Evolutionary conservation across 1,140 invertebrate species (phyloP).

Genomic region (Spodoptera frugiperda): DNA sequence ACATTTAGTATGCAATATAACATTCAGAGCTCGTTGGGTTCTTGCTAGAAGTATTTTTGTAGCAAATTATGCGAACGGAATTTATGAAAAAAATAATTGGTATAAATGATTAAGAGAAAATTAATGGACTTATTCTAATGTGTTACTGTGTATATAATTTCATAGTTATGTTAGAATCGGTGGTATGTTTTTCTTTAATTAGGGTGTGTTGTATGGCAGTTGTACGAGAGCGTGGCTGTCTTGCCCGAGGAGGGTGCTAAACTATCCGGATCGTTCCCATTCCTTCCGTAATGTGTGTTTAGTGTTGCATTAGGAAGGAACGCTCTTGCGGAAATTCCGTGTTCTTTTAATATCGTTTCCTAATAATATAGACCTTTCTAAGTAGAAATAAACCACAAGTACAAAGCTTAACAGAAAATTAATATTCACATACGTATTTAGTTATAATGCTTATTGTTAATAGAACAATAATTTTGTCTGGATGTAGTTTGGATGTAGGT

Average conservation of each 20-base stretch:
- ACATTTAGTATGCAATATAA: conserved; percentile 3
- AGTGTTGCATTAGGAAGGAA: conserved; percentile 23
- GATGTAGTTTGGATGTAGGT: neutral
- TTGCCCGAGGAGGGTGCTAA: conserved; percentile 14
- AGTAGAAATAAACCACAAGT: too few species aligned
- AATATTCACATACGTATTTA: too few species aligned
- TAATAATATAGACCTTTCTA: neutral
- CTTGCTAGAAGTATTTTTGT: too few species aligned
- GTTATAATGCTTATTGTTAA: neutral
- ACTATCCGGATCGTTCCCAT: conserved; percentile 23
- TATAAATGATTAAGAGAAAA: neutral
- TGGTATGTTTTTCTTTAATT: conserved; percentile 58
- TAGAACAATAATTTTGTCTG: neutral
- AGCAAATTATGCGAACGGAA: too few species aligned
- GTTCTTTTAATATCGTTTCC: conserved; percentile 2
- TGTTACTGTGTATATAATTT: conserved; percentile 25
- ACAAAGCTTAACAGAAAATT: too few species aligned
- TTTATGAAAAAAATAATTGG: neutral
- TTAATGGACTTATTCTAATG: conserved; percentile 43
- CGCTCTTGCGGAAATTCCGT: neutral
- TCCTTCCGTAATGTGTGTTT: conserved; percentile 26
- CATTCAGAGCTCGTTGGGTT: neutral
- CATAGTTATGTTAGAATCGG: neutral
- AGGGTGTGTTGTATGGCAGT: conserved; percentile 27
- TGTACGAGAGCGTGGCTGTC: neutral